These are phyloP conservation scores for Sylvietta virens DNA, from an alignment of 2,113 vertebrate species.

Conservation along the genomic window DNA sequence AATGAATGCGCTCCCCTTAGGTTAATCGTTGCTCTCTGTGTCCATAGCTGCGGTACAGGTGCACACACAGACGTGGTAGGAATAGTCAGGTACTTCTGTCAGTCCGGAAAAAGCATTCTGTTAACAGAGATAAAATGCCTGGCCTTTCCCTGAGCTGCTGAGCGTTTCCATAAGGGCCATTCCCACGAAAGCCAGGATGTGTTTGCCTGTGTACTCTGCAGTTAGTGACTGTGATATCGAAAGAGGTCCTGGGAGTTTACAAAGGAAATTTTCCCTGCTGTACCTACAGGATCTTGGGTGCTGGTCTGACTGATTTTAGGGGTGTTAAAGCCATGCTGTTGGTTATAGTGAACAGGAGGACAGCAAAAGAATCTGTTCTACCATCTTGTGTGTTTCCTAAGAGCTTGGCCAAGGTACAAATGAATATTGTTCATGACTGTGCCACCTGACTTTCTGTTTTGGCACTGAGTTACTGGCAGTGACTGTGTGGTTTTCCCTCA, in stretches of 20 bases:
- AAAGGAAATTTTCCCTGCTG: neutral
- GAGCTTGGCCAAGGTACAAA: neutral
- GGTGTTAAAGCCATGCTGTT: neutral
- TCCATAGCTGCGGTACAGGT: accelerated
- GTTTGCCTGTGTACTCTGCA: neutral
- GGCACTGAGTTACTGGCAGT: neutral
- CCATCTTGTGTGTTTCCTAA: neutral
- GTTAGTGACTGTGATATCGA: neutral
- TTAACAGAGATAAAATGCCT: neutral
- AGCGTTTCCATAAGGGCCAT: accelerated
- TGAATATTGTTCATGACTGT: neutral
- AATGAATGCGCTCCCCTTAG: accelerated
- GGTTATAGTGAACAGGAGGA: neutral
- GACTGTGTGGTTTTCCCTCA: neutral
- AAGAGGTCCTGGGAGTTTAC: neutral
- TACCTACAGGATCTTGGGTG: neutral
- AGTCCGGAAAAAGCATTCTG: neutral
- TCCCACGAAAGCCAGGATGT: neutral
- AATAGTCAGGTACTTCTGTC: neutral
- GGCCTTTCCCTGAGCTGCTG: neutral
- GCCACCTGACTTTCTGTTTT: neutral
- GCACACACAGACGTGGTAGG: accelerated
- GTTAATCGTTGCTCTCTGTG: neutral
- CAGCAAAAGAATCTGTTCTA: neutral
- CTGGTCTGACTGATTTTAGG: neutral